Base-by-base conservation (phyloP, 2,888 invertebrate genomes). In the Hydroisotoma schaefferi region DNA sequence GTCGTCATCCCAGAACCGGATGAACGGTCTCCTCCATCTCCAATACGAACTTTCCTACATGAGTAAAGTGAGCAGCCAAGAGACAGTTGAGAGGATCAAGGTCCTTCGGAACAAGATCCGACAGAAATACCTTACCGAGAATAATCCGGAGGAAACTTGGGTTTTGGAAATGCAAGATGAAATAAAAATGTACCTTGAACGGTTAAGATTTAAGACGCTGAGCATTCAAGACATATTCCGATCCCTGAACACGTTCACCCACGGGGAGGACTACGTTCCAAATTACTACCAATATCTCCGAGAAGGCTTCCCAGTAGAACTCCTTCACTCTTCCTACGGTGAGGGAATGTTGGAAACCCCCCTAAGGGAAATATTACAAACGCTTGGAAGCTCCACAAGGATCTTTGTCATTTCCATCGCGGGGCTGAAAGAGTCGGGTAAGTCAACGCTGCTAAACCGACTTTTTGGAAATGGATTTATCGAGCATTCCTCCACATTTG, bases 361-460 rank as follows among this genome's bases (percentile, higher is more conserved):
- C 3, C n/a, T 37, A 4, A 4, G 3, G 3, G 40, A 53, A 5
- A 33, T 43, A 4, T 25, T 53, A 6, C 22, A 25, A 8, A n/a
- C 26, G 4, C 10, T 40, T 26, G 40, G 40, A 12, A 26, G 5
- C 12, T 20, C 18, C 23, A 53, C 53, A 2, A 20, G 43, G 3
- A 29, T 57, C 15, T 52, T 57, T 26, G 57, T 57, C 33, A 29
- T 57, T 40, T 57, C 57, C 52, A 44, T 51, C 15, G 12, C 61
- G 10, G 57, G 61, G 18, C 40, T 55, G n/a, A 63, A 62, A 27
- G 40, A 44, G 18, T 61, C 61, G 8, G 64, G 64, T 2, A 64
- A 64, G 28, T 64, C 64, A 3, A 61, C 57, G 10, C 37, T 64
- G n/a, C 49, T 64, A 33, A 64, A 64, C 43, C 48, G 57, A 12